These are phyloP conservation scores for Drosophila parabipectinata DNA, from an alignment of 1,140 invertebrate species.

Conservation along the genomic window DNA sequence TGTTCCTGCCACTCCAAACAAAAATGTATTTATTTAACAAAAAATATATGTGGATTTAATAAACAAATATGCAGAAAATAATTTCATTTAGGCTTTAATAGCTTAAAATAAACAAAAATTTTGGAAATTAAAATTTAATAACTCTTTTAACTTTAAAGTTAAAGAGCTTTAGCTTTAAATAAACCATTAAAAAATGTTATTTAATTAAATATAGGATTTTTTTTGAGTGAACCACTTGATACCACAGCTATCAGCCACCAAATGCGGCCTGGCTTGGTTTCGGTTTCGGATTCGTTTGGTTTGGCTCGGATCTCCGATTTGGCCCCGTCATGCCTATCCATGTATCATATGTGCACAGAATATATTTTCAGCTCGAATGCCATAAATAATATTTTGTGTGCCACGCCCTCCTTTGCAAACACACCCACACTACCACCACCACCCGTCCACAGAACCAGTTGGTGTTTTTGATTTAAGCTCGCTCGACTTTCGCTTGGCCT, in stretches of 20 bases:
- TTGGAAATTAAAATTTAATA: neutral
- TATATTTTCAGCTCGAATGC: conserved; percentile 68
- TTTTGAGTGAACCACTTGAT: conserved; percentile 20
- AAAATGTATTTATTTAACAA: neutral
- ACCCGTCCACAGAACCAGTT: conserved; percentile 32
- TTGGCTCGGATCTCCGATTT: conserved; percentile 8
- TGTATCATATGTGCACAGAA: conserved; percentile 64
- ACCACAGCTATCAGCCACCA: conserved; percentile 62
- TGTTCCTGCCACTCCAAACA: neutral
- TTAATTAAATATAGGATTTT: conserved; percentile 2
- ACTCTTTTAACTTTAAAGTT: neutral
- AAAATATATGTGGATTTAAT: neutral
- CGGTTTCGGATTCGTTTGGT: neutral
- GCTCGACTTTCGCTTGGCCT: conserved; percentile 42
- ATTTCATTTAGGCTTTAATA: neutral
- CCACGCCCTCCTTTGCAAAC: conserved; percentile 27
- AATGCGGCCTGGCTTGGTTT: conserved; percentile 40
- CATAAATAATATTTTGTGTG: conserved; percentile 76
- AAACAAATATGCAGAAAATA: neutral
- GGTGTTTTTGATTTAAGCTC: conserved; percentile 57
- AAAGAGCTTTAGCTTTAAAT: neutral
- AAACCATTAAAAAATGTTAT: neutral
- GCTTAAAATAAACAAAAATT: neutral
- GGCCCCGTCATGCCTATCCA: conserved; percentile 55
- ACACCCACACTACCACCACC: conserved; percentile 14